A percentile compares a stretch with the other conserved stretches of the same genome.
Evolutionary conservation across 1,140 invertebrate genomes (phyloP).

Genomic region (Stenopsyche tienmushanensis): DNA sequence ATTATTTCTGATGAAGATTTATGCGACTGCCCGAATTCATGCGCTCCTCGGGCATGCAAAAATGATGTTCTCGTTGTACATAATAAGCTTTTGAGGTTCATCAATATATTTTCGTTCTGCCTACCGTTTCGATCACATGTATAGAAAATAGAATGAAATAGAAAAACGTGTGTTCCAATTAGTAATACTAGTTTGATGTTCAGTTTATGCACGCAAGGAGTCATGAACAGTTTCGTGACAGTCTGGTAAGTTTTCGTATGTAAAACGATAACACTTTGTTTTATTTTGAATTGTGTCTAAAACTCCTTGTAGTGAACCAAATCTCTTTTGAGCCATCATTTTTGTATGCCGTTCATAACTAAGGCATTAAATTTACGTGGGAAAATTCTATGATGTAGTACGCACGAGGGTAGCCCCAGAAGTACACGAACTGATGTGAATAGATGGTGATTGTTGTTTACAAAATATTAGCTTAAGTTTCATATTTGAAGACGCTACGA

Average conservation of each 20-base stretch:
- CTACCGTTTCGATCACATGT: neutral
- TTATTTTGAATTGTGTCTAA: constrained; percentile 13
- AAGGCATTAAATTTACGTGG: too few species aligned
- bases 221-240: constrained; percentile 86
- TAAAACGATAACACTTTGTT: constrained; percentile 19
- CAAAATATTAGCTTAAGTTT: too few species aligned
- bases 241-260: constrained; percentile 73
- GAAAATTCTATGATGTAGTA: too few species aligned
- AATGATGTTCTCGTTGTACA: constrained; percentile 38
- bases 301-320: constrained; percentile 31
- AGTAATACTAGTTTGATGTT: constrained; percentile 51
- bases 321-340: constrained; percentile 40
- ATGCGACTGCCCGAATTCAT: constrained; percentile 30
- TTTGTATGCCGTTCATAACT: constrained; percentile 38
- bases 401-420: too few species aligned
- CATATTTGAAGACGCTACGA: too few species aligned
- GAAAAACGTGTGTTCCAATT: constrained; percentile 26
- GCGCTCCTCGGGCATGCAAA: constrained; percentile 36
- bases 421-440: too few species aligned
- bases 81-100: constrained; percentile 15
- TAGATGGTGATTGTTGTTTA: too few species aligned
- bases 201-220: constrained; percentile 81
- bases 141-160: constrained; percentile 22
- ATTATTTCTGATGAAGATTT: too few species aligned
- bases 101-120: constrained; percentile 15